Evolutionary conservation across 2,113 vertebrate species (phyloP), one percentile per base, ranked within the genome.

Genomic region (Nothobranchius furzeri): DNA sequence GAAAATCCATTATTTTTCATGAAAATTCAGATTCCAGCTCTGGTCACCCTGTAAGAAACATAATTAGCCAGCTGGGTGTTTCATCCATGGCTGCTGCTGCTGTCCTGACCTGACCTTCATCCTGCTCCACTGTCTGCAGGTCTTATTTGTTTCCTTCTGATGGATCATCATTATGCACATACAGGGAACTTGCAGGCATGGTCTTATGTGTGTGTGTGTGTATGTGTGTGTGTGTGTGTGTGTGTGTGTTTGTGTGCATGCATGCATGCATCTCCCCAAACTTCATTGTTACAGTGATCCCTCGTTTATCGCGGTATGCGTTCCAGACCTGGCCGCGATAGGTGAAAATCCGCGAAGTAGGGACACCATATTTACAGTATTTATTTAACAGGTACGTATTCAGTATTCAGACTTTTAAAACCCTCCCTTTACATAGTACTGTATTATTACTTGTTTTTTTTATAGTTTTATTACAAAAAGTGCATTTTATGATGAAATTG

Each of bases 41-140:
- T 73, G 64, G 84, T 86, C 72, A 30, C 30, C 30, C 30, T 76
- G 76, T 85, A 70, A 76, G 69, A 60, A 81, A 75, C 64, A 59
- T 88, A 85, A 88, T 84, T 79, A 65, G 84, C 85, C 80, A 84
- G 85, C 76, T 87, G 86, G 73, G 82, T 78, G 82, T 78, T 68
- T 82, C 70, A 73, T 78, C 76, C 66, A 66, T 56, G 24, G 11
- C 30, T 77, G 64, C 55, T 30, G 51, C 58, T 30, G 51, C 55
- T 78, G 86, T 87, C 85, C 85, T 76, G 62, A 70, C 67, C n/a
- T 67, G 75, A 87, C 87, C 82, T 78, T 65, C 30, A 49, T 60
- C 72, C 55, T 40, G 57, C 54, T 52, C 69, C 63, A 50, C 62
- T 61, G 11, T 66, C 46, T 51, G 9, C 81, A 58, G 43, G 49